Conservation (phyloP, 1,140 invertebrate species). For the Scaptodrosophila lebanonensis region DNA sequence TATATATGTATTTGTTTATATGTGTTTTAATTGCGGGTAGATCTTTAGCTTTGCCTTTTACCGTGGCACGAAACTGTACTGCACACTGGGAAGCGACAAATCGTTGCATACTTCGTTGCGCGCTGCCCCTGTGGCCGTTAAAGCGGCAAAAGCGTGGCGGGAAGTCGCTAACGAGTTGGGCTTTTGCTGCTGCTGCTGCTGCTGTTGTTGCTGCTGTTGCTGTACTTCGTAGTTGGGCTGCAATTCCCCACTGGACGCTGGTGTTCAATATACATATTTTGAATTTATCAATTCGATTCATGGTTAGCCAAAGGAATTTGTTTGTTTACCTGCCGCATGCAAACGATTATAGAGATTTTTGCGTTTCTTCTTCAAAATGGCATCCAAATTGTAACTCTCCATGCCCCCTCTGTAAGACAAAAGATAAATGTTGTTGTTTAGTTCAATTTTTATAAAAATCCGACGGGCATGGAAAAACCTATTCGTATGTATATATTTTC, state of each 20-base stretch:
- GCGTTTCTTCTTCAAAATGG: conserved; percentile 68
- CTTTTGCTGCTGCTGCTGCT: conserved; percentile 2
- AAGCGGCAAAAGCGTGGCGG: conserved; percentile 56
- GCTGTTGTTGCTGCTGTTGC: conserved; percentile 2
- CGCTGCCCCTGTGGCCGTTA: conserved; percentile 36
- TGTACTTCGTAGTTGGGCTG: conserved; percentile 18
- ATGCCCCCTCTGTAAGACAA: conserved; percentile 18
- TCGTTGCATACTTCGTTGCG: conserved; percentile 53
- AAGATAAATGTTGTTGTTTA: not conserved
- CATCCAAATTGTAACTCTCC: conserved; percentile 70
- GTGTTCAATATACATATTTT: not conserved
- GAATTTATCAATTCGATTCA: not conserved
- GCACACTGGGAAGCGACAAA: conserved; percentile 33
- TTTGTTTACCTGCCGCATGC: conserved; percentile 55
- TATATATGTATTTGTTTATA: conserved; percentile 36
- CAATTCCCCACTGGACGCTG: conserved; percentile 52
- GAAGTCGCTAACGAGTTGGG: conserved; percentile 26
- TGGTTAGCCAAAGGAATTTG: too few species aligned
- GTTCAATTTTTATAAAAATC: too few species aligned
- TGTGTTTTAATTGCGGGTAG: conserved; percentile 13
- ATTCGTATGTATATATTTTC: too few species aligned
- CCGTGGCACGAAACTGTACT: conserved; percentile 48
- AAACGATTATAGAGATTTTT: conserved; percentile 74
- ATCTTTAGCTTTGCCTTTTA: conserved; percentile 51
- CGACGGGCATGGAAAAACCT: too few species aligned